Conservation (phyloP, 2,888 invertebrate species). For the Leptinotarsa rubiginosa region DNA sequence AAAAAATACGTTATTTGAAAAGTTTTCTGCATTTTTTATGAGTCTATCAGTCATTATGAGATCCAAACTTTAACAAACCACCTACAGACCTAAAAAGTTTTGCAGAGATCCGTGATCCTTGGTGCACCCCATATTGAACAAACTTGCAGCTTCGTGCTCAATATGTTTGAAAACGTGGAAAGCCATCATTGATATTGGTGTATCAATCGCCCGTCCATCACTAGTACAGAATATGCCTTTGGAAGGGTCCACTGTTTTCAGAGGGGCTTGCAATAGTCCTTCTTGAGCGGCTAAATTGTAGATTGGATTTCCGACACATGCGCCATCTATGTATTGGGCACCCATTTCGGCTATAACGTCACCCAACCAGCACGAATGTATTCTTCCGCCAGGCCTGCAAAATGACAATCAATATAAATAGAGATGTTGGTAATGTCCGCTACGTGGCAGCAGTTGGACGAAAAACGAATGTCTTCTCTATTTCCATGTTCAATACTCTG, state of each 20-base stretch:
- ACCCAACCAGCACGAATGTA: slow-evolving; percentile 82
- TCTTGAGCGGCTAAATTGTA: slow-evolving; percentile 79
- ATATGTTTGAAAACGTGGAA: slow-evolving; percentile 77
- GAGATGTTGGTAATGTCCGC: not conserved
- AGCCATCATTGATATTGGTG: slow-evolving; percentile 74
- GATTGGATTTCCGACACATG: slow-evolving; percentile 78
- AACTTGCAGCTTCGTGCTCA: slow-evolving; percentile 74
- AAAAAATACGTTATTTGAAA: too few relatives aligned
- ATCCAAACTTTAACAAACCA: too few relatives aligned
- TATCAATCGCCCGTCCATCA: slow-evolving; percentile 76
- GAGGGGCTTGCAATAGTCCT: slow-evolving; percentile 73
- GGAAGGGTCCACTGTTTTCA: slow-evolving; percentile 70
- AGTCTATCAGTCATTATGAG: too few relatives aligned
- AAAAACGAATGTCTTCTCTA: not conserved
- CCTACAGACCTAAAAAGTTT: slow-evolving; percentile 70
- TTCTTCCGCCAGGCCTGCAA: slow-evolving; percentile 79
- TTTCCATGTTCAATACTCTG: too few relatives aligned
- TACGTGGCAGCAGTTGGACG: not conserved
- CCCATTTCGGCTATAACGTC: slow-evolving; percentile 84
- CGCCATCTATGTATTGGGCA: slow-evolving; percentile 79
- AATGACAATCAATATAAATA: not conserved
- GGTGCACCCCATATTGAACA: slow-evolving; percentile 73
- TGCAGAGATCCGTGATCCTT: slow-evolving; percentile 74
- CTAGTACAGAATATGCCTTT: slow-evolving; percentile 75
- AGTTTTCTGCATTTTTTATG: too few relatives aligned